Conservation (phyloP, 92 coral and sea anemone genomes). For the Phenganax stokvisi region DNA sequence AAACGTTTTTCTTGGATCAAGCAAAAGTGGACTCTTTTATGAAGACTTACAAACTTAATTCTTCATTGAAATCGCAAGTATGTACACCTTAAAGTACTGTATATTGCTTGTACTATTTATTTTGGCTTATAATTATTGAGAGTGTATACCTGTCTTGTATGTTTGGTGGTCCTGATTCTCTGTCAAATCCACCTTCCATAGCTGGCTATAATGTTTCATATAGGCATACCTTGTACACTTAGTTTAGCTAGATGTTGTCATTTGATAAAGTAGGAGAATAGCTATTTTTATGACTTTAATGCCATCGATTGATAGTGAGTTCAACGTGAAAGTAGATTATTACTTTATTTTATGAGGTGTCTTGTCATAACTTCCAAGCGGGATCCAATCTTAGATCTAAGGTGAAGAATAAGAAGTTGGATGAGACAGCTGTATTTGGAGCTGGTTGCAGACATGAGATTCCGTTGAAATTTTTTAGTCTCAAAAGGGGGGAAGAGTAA, state of each 20-base stretch:
- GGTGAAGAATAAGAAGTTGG: conserved; percentile 39
- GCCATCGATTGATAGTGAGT: background rate
- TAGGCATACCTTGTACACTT: no score
- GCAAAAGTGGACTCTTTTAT: conserved; percentile 38
- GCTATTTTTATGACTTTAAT: no score
- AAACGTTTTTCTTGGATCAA: conserved; percentile 37
- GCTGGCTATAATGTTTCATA: no score
- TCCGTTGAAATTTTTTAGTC: conserved; percentile 43
- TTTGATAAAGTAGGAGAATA: no score
- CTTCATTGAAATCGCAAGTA: conserved; percentile 28
- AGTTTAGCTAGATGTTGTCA: no score
- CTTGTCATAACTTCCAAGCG: conserved; percentile 41
- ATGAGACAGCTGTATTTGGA: conserved; percentile 45
- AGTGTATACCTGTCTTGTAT: no score
- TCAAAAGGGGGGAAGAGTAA: conserved; percentile 51
- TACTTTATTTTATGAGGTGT: conserved; percentile 2
- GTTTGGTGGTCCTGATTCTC: no score
- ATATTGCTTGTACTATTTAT: background rate
- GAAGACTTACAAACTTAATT: conserved; percentile 18
- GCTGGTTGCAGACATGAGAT: conserved; percentile 46
- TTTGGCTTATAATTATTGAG: no score
- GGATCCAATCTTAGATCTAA: conserved; percentile 43
- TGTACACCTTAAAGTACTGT: background rate
- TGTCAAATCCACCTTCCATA: no score
- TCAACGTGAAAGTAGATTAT: background rate